phyloP scores from a whole-genome alignment of 2,797 vertebrate genomes.

The Momotus momota region DNA sequence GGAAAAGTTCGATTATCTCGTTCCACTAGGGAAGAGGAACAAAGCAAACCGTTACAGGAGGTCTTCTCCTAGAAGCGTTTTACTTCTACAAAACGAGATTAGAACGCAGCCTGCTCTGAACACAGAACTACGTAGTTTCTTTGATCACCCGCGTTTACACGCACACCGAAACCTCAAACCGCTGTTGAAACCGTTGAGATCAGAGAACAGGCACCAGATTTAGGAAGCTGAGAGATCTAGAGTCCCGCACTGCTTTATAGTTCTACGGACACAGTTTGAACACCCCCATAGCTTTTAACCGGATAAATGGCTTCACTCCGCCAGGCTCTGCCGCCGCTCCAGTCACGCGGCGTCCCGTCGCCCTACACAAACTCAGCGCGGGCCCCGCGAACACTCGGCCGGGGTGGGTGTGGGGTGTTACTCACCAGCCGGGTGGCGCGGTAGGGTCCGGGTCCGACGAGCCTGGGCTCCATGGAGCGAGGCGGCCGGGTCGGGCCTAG shows the following conservation, averaged over 20 bases:
- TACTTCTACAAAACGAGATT: fast-evolving
- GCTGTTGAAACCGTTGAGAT: fast-evolving
- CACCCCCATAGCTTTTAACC: not conserved
- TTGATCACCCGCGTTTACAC: fast-evolving
- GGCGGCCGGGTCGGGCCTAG: not conserved
- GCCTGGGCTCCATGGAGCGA: slow-evolving; percentile 76
- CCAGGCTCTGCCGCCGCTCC: no score
- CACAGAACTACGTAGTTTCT: fast-evolving
- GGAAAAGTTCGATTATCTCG: slow-evolving; percentile 93
- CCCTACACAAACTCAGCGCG: fast-evolving
- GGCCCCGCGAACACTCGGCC: no score
- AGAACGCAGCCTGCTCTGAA: not conserved
- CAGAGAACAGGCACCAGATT: not conserved
- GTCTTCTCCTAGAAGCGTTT: not conserved
- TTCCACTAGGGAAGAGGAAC: slow-evolving; percentile 87
- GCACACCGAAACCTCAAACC: not conserved
- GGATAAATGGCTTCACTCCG: not conserved
- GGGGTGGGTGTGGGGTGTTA: no score
- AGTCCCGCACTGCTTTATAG: fast-evolving
- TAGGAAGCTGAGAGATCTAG: no score
- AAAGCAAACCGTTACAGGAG: not conserved
- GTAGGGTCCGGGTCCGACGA: slow-evolving; percentile 88
- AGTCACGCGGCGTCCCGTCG: fast-evolving
- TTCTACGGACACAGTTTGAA: fast-evolving
- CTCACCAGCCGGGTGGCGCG: slow-evolving; percentile 88